Evolutionary conservation across 2,888 invertebrate genomes (phyloP), one percentile per base, ranked within the genome.

Genomic region (Melangyna quadrimaculata): DNA sequence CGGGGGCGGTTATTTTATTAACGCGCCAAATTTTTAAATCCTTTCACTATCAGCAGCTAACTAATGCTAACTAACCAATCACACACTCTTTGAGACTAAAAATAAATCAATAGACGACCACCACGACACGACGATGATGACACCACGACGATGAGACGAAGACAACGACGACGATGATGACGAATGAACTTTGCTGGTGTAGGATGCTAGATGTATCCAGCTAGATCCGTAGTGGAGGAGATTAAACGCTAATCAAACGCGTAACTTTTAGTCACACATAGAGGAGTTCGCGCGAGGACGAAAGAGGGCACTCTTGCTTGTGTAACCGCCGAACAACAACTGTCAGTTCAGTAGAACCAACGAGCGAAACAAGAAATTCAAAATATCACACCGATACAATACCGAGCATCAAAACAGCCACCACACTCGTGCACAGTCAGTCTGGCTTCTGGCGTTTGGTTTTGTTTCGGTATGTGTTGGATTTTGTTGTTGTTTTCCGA

Each of bases 301-400:
- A 55, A 78, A 84, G 71, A 69, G 78, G 78, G 61, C 79, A 77
- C 83, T 87, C 88, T 81, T 80, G 48, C 87, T 88, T 74, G 73
- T 84, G 61, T 87, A 81, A 87, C 87, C 86, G 87, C 87, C 88
- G 88, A 87, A 88, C 87, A 87, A 88, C 88, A 88, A 88, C 88
- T 87, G 83, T 74, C 86, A 86, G 81, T 70, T 51, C 19, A 22
- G 51, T 51, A 86, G 81, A 86, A 77, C 77, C 61, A 81, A 70
- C 72, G 73, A 81, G 63, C 63, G 81, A 81, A 86, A 81, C 86
- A 61, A 78, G 81, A 86, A 86, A 81, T 81, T 78, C 81, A 86
- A 86, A 86, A 86, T 86, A 86, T 35, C 81, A 71, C 86, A 86
- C 86, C 48, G 86, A 77, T 19, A 57, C 75, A 61, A 67, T 59